A percentile compares a stretch with the other conserved stretches of the same genome.
phyloP scores from a whole-genome alignment of 2,888 invertebrate species.

The Acronicta alni region DNA sequence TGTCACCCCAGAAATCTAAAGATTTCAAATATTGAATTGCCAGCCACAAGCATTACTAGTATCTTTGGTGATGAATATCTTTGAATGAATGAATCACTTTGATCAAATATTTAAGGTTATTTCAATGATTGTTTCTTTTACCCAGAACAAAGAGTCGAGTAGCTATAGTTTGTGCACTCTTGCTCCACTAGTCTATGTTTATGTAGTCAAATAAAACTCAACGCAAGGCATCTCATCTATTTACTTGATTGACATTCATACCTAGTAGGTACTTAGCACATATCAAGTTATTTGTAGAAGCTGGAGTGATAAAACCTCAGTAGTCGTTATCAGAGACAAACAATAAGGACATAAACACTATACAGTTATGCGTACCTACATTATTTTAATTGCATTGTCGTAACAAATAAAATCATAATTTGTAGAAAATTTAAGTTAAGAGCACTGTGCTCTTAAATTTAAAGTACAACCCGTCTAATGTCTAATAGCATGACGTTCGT shows the following conservation, averaged over 20 bases:
- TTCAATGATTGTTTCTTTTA: no score
- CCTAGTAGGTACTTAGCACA: constrained; percentile 31
- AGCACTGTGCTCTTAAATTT: constrained; percentile 5
- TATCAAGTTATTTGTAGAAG: constrained; percentile 71
- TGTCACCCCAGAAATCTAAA: no score
- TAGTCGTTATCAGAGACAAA: constrained; percentile 78
- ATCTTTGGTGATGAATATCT: no score
- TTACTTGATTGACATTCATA: constrained; percentile 46
- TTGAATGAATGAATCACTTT: no score
- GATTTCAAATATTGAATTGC: no score
- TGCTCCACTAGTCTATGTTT: neutral
- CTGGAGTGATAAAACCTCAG: constrained; percentile 75
- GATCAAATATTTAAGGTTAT: no score
- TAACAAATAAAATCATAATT: constrained; percentile 59
- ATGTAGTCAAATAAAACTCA: constrained; percentile 23
- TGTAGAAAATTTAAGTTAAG: constrained; percentile 28
- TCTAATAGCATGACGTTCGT: neutral
- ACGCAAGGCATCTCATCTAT: constrained; percentile 25
- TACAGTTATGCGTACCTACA: constrained; percentile 50
- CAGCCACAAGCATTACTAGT: no score
- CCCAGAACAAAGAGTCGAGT: no score
- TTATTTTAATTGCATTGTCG: constrained; percentile 65
- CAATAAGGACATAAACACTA: constrained; percentile 76
- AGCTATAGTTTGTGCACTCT: neutral
- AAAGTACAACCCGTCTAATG: neutral